A percentile compares a stretch with the other conserved stretches of the same genome.
These are phyloP conservation scores for Pheosia tremula DNA, from an alignment of 2,888 invertebrate species.

Conservation along the genomic window DNA sequence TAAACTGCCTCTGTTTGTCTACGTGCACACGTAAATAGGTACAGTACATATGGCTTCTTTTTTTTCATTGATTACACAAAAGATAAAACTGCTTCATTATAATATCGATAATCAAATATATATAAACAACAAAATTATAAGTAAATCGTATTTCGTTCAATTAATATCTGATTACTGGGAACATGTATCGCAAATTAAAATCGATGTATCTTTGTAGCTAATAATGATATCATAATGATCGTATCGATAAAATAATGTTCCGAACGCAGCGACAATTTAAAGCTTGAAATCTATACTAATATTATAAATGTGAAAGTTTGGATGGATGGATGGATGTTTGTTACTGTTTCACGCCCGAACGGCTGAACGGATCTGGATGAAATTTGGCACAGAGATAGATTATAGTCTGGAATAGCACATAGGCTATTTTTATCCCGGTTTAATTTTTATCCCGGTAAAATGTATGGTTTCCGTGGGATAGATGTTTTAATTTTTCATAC, in stretches of 20 bases:
- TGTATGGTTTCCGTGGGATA: too few species aligned
- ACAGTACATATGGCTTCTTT: constrained; percentile 1
- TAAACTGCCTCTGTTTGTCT: too few species aligned
- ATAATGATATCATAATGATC: constrained; percentile 7
- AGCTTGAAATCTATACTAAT: too few species aligned
- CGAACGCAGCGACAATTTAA: neutral
- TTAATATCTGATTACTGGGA: constrained; percentile 32
- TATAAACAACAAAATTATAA: constrained; percentile 32
- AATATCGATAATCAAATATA: constrained; percentile 23
- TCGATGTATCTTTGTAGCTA: constrained; percentile 30
- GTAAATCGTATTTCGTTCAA: constrained; percentile 32
- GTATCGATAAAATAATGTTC: constrained; percentile 5
- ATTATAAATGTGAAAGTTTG: too few species aligned
- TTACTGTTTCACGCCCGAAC: too few species aligned
- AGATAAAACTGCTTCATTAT: constrained; percentile 23
- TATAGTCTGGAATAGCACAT: too few species aligned
- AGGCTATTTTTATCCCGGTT: too few species aligned
- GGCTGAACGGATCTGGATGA: too few species aligned
- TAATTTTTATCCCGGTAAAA: too few species aligned
- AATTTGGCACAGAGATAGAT: too few species aligned
- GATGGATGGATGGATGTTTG: too few species aligned
- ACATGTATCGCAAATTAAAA: constrained; percentile 17
- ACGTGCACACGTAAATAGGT: neutral
- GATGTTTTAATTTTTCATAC: too few species aligned
- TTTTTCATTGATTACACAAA: constrained; percentile 17